phyloP scores from a whole-genome alignment of 2,797 vertebrate species.

The Alouatta caraya region DNA sequence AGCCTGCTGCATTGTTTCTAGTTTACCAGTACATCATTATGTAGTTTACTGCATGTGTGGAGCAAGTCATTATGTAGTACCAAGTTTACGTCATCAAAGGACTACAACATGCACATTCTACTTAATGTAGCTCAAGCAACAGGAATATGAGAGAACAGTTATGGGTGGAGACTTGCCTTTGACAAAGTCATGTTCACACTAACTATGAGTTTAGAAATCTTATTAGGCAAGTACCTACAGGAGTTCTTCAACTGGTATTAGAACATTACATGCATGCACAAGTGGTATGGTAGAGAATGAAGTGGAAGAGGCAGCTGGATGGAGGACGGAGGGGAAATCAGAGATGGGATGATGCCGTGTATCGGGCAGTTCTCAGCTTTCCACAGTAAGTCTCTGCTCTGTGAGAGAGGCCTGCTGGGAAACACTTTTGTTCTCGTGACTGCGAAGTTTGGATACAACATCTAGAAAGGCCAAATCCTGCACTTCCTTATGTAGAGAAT shows the following conservation, averaged over 20 bases:
- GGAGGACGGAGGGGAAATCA: conserved; percentile 82
- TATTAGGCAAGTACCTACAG: conserved; percentile 89
- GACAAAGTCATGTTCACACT: conserved; percentile 87
- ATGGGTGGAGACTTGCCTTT: conserved; percentile 79
- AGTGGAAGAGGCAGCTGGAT: conserved; percentile 84
- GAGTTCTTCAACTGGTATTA: conserved; percentile 83
- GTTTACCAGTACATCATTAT: conserved; percentile 83
- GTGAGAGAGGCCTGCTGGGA: conserved; percentile 98
- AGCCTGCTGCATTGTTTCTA: conserved; percentile 83
- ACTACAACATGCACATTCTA: conserved; percentile 95
- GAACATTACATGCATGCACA: conserved; percentile 87
- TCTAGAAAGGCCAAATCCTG: conserved; percentile 95
- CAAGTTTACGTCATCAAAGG: conserved; percentile 90
- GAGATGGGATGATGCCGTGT: conserved; percentile 68
- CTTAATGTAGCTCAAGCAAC: conserved; percentile 90
- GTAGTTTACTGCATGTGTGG: conserved; percentile 78
- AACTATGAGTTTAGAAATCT: conserved; percentile 92
- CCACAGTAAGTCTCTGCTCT: conserved; percentile 96
- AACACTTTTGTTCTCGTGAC: conserved; percentile 98
- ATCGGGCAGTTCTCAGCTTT: conserved; percentile 91
- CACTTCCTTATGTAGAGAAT: conserved; percentile 95
- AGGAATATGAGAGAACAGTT: conserved; percentile 88
- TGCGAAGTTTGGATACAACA: conserved; percentile 94
- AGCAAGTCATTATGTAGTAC: conserved; percentile 85
- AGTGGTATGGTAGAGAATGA: conserved; percentile 83